phyloP scores from a whole-genome alignment of 92 coral and sea anemone genomes.

The Heteractis magnifica region DNA sequence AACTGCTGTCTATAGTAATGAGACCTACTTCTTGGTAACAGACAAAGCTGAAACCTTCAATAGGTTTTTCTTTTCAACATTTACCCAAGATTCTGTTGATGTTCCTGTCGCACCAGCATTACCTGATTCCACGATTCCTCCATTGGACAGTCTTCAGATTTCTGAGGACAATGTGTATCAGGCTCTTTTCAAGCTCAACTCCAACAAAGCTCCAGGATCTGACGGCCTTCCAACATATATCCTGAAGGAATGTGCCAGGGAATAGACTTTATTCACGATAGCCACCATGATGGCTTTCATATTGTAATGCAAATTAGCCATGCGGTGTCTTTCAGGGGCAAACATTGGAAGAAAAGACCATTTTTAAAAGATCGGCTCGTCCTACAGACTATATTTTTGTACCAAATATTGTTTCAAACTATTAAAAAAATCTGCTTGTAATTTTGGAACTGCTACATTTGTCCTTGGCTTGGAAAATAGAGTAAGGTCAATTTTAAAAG shows the following conservation, averaged over 20 bases:
- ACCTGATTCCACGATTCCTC: conserved; percentile 3
- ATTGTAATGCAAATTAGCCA: too few relatives aligned
- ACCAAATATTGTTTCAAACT: too few relatives aligned
- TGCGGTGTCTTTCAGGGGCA: too few relatives aligned
- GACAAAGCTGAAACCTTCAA: conserved; percentile 37
- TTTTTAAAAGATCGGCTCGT: too few relatives aligned
- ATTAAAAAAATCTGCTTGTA: too few relatives aligned
- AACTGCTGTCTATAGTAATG: neutral
- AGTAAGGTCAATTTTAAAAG: too few relatives aligned
- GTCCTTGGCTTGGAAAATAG: too few relatives aligned
- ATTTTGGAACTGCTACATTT: too few relatives aligned
- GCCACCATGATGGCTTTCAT: too few relatives aligned
- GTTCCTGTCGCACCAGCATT: conserved; percentile 10
- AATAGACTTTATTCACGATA: neutral
- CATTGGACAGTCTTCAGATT: conserved; percentile 10
- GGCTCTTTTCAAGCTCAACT: conserved; percentile 26
- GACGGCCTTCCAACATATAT: conserved; percentile 40
- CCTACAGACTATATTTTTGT: too few relatives aligned
- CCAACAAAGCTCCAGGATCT: conserved; percentile 51
- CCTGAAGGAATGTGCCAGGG: conserved; percentile 44
- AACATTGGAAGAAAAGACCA: too few relatives aligned
- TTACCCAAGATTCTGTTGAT: conserved; percentile 25
- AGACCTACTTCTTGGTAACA: conserved; percentile 1
- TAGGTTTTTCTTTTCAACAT: conserved; percentile 37
- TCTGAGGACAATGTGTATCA: conserved; percentile 17